Percentiles rank a stretch among this genome's conserved stretches.
Evolutionary conservation across 1,140 invertebrate species (phyloP).

Genomic region (Panagrolaimus sp.): DNA sequence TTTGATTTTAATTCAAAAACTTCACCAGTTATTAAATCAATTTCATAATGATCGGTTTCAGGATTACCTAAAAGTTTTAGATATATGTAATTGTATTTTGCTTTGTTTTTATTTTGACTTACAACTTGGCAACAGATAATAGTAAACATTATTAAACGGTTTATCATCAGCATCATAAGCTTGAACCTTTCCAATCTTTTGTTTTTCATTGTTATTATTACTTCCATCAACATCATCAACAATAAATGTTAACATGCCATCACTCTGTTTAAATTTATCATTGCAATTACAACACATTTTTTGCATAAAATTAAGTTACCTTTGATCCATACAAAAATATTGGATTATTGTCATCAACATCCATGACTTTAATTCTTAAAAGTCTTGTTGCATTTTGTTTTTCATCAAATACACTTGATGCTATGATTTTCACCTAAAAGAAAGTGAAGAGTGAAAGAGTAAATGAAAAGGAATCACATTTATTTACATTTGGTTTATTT

Average conservation of each 20-base stretch:
- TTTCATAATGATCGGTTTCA: slow-evolving; percentile 14
- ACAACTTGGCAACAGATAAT: slow-evolving; percentile 36
- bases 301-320: not conserved
- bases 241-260: slow-evolving; percentile 4
- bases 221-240: slow-evolving; percentile 1
- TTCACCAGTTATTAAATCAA: slow-evolving; percentile 23
- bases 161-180: slow-evolving; percentile 35
- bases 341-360: slow-evolving; percentile 38
- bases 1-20: slow-evolving; percentile 17
- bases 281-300: not conserved
- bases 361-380: slow-evolving; percentile 30
- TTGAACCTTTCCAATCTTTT: slow-evolving; percentile 24
- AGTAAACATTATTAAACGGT: slow-evolving; percentile 35
- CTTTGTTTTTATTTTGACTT: not conserved
- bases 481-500: slow-evolving; percentile 17
- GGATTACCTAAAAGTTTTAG: slow-evolving; percentile 15
- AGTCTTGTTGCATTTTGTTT: slow-evolving; percentile 18
- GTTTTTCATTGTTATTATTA: not conserved
- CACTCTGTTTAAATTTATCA: not conserved
- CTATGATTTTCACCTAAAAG: slow-evolving; percentile 34
- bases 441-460: not conserved
- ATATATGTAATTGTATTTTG: slow-evolving; percentile 20
- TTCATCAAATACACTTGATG: slow-evolving; percentile 11
- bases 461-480: slow-evolving; percentile 17
- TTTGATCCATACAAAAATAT: slow-evolving; percentile 19